Conservation (phyloP, 2,113 vertebrate genomes). For the Ondatra zibethicus region DNA sequence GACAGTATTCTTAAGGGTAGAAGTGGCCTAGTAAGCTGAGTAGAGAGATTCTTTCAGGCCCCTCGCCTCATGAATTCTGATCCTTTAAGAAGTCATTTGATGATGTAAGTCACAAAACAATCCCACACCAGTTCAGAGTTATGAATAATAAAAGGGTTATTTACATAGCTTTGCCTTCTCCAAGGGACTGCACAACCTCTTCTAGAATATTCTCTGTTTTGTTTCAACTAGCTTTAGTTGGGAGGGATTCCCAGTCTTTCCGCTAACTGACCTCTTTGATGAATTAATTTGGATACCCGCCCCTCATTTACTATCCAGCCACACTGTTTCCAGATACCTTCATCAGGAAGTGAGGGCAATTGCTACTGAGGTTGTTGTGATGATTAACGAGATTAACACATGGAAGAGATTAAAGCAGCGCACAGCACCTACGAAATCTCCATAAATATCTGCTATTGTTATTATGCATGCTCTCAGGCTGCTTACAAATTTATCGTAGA, state of each 20-base stretch:
- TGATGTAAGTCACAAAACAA: no score
- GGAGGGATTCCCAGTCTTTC: not conserved
- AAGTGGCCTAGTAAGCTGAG: not conserved
- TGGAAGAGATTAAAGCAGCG: not conserved
- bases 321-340: not conserved
- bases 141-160: no score
- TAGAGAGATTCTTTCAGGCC: not conserved
- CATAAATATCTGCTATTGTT: slow-evolving; percentile 4
- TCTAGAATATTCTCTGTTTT: not conserved
- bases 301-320: not conserved
- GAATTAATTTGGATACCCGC: not conserved
- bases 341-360: not conserved
- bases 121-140: no score
- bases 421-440: not conserved
- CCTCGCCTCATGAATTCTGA: not conserved
- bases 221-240: not conserved
- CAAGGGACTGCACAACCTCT: no score
- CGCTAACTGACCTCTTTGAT: not conserved
- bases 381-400: not conserved
- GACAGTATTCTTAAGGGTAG: not conserved
- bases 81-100: not conserved
- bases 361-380: not conserved
- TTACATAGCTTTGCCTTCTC: not conserved
- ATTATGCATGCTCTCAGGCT: not conserved
- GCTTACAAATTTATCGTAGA: slow-evolving; percentile 6